Evolutionary conservation across 2,113 vertebrate genomes (phyloP).

Genomic region (Vidua chalybeata): DNA sequence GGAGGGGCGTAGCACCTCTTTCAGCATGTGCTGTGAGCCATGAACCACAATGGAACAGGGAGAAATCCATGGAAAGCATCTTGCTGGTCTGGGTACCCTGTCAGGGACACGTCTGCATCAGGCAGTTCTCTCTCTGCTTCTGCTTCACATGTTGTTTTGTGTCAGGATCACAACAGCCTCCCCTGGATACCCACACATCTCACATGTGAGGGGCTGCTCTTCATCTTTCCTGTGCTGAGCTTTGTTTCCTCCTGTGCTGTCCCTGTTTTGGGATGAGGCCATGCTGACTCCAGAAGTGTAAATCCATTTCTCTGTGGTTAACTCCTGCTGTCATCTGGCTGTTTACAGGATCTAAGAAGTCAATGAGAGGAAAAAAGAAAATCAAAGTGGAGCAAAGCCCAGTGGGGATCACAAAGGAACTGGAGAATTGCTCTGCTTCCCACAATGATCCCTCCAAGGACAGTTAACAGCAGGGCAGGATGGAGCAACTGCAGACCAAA

Average conservation of each 20-base stretch:
- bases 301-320: not conserved
- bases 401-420: not conserved
- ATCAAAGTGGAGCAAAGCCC: not conserved
- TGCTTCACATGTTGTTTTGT: not conserved
- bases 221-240: not conserved
- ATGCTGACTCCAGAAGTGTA: not conserved
- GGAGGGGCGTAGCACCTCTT: not conserved
- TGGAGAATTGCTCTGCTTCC: not conserved
- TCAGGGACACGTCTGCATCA: rapidly evolving
- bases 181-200: not conserved
- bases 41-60: not conserved
- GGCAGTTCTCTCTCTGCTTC: not conserved
- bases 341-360: conserved; percentile 69
- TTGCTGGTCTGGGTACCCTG: not conserved
- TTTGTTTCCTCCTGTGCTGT: not conserved
- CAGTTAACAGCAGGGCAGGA: conserved; percentile 4
- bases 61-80: not conserved
- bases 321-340: not conserved
- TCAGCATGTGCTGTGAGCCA: not conserved
- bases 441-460: not conserved
- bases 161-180: not conserved
- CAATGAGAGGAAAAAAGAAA: conserved; percentile 46
- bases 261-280: not conserved
- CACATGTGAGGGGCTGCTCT: not conserved
- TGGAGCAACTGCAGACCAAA: not conserved